A percentile compares a stretch with the other conserved stretches of the same genome.
These are phyloP conservation scores for Orchestes rusci DNA, from an alignment of 2,888 invertebrate genomes.

Conservation along the genomic window DNA sequence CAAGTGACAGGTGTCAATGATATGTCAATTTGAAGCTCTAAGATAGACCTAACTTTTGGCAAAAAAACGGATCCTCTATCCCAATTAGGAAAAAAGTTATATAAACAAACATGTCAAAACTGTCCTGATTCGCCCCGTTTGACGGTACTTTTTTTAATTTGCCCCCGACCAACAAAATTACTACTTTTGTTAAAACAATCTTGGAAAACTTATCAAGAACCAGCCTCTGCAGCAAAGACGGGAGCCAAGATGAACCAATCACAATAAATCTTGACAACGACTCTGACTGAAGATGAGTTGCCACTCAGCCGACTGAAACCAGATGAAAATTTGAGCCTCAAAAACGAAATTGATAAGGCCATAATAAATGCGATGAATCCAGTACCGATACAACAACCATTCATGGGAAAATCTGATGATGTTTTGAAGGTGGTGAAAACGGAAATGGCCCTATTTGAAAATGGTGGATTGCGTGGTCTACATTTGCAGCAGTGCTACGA, in stretches of 20 bases:
- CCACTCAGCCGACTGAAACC: background rate
- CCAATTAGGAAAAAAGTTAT: no score
- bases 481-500: constrained; percentile 4
- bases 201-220: background rate
- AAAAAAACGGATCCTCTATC: no score
- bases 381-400: background rate
- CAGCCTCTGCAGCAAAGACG: background rate
- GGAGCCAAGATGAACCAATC: background rate
- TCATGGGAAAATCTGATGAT: constrained; percentile 1
- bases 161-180: background rate
- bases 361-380: background rate
- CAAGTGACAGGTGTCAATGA: no score
- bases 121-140: no score
- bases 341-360: constrained; percentile 4
- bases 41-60: no score
- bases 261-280: background rate
- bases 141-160: background rate
- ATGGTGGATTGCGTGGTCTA: constrained; percentile 9
- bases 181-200: background rate
- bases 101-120: no score
- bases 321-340: background rate
- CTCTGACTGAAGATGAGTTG: background rate
- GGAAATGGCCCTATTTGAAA: constrained; percentile 7
- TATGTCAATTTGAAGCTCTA: no score
- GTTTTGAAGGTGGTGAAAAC: background rate